A percentile compares a stretch with the other conserved stretches of the same genome.
phyloP scores from a whole-genome alignment of 2,113 vertebrate species.

The Gopherus evgoodei region DNA sequence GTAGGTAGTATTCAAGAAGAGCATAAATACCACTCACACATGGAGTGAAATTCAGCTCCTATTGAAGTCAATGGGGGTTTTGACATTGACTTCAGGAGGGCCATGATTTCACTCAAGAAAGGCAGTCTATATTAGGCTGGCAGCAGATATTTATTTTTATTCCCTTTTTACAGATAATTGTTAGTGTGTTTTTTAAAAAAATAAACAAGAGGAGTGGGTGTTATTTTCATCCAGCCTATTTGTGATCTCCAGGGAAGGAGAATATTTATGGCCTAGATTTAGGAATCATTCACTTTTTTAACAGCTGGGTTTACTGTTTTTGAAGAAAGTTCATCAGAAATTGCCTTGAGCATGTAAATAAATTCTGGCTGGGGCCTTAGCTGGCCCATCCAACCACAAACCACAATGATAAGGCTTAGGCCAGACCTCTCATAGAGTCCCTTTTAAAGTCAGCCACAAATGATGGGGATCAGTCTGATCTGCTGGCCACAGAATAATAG shows the following conservation, averaged over 20 bases:
- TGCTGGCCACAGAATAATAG: conserved; percentile 70
- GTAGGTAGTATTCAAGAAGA: neutral
- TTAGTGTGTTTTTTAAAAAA: neutral
- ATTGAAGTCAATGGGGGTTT: neutral
- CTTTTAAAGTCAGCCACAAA: conserved; percentile 71
- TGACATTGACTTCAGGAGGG: neutral
- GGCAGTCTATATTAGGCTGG: neutral
- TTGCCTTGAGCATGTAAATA: conserved; percentile 24
- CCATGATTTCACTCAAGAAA: neutral
- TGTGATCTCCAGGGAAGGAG: neutral
- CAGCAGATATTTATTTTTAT: neutral
- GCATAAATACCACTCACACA: neutral
- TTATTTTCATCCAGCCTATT: conserved; percentile 30
- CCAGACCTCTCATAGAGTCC: conserved; percentile 38
- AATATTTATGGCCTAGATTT: neutral
- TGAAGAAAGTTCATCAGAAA: conserved; percentile 26
- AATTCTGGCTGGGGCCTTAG: conserved; percentile 3
- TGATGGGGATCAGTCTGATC: conserved; percentile 38
- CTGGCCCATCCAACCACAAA: conserved; percentile 70
- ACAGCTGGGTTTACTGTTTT: conserved; percentile 42
- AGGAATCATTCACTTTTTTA: conserved; percentile 20
- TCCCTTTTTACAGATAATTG: neutral
- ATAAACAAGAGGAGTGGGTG: neutral
- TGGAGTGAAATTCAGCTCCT: neutral
- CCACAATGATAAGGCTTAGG: conserved; percentile 69